phyloP scores from a whole-genome alignment of 92 coral and sea anemone species.

The Porites cylindrica region DNA sequence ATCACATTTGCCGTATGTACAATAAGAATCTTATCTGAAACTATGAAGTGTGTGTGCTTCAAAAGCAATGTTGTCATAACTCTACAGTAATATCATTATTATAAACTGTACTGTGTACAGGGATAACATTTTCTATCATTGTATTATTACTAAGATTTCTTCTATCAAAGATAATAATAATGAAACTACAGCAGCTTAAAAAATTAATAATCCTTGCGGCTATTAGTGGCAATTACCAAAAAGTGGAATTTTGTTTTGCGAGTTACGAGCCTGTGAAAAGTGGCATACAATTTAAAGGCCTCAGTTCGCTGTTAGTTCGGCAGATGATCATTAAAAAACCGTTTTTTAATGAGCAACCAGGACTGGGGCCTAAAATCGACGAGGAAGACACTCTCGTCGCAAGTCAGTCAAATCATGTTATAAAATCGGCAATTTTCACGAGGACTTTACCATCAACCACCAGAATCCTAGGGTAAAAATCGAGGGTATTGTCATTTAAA shows the following conservation, averaged over 20 bases:
- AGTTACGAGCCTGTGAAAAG: no score
- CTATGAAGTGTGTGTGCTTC: conserved; percentile 56
- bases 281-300: no score
- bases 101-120: conserved; percentile 57
- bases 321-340: no score
- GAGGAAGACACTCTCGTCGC: no score
- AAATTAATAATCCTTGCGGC: conserved; percentile 40
- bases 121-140: conserved; percentile 13
- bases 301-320: no score
- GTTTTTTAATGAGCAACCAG: no score
- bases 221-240: conserved; percentile 3
- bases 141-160: conserved; percentile 28
- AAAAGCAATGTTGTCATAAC: conserved; percentile 45
- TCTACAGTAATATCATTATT: conserved; percentile 39
- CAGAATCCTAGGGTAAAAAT: no score
- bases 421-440: no score
- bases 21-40: conserved; percentile 52
- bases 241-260: conserved; percentile 23
- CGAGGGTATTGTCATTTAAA: no score
- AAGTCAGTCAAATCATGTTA: no score
- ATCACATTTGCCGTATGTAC: conserved; percentile 45
- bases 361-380: no score
- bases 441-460: no score
- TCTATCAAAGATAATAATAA: conserved; percentile 40
- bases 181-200: conserved; percentile 15